phyloP scores from a whole-genome alignment of 2,113 vertebrate species.

The Phylloscopus trochilus region DNA sequence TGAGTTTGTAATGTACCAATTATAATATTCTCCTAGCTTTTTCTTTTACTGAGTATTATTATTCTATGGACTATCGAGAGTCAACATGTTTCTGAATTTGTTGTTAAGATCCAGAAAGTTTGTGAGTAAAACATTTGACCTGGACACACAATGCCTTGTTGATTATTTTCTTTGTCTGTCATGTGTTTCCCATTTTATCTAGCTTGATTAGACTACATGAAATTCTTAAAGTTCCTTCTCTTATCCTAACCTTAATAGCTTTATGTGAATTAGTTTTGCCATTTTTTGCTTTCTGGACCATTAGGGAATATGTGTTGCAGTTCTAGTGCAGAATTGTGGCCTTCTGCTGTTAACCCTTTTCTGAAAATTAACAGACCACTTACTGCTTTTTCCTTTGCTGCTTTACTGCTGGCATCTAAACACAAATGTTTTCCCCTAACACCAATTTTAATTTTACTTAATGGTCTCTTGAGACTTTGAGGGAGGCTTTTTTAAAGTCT shows the following conservation, averaged over 20 bases:
- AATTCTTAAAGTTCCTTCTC: neutral
- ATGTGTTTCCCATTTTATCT: neutral
- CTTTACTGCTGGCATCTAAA: neutral
- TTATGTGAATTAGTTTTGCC: neutral
- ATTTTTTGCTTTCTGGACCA: neutral
- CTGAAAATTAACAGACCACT: neutral
- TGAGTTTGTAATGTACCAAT: neutral
- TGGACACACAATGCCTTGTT: neutral
- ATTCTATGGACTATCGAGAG: neutral
- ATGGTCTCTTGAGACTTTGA: neutral
- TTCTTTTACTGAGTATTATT: neutral
- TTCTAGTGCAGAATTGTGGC: neutral
- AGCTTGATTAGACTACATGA: neutral
- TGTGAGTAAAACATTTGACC: neutral
- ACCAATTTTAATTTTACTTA: neutral
- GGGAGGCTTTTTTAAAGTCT: neutral
- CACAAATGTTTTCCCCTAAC: neutral
- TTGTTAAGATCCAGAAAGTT: neutral
- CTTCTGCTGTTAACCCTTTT: neutral
- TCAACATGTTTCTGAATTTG: neutral
- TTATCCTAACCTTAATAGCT: neutral
- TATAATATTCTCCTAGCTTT: neutral
- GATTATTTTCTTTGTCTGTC: neutral
- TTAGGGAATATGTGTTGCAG: neutral
- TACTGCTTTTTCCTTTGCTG: neutral